These are phyloP conservation scores for Percopsis transmontana DNA, from an alignment of 2,113 vertebrate species.

Conservation along the genomic window DNA sequence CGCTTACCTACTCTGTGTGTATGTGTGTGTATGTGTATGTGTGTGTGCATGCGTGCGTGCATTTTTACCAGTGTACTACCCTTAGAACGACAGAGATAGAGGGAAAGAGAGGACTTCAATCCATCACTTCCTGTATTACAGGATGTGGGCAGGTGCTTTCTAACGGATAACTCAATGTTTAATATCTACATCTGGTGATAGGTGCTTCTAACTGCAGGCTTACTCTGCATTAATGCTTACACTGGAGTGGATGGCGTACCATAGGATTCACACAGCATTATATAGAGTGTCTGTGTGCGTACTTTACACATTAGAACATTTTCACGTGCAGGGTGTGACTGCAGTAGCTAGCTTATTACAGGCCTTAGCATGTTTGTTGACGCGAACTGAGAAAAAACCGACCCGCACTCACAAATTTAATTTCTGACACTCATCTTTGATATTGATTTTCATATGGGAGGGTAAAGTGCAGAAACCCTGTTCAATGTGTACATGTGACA, in stretches of 20 bases:
- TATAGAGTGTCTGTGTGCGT: neutral
- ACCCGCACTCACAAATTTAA: conserved; percentile 11
- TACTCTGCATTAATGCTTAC: neutral
- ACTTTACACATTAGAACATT: neutral
- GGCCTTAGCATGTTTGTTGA: conserved; percentile 31
- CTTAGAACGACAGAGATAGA: neutral
- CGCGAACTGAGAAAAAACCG: neutral
- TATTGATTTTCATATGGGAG: neutral
- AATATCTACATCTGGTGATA: conserved; percentile 8
- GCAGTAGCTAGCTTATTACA: neutral
- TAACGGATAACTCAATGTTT: conserved; percentile 16
- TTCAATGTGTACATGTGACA: too few relatives aligned
- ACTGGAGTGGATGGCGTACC: neutral
- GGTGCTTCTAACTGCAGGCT: neutral
- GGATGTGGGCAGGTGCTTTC: conserved; percentile 66
- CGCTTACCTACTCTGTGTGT: neutral
- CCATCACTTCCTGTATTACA: conserved; percentile 63
- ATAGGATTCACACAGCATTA: too few relatives aligned
- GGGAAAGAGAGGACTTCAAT: neutral
- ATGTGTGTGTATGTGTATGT: neutral
- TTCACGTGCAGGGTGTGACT: neutral
- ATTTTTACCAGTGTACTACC: neutral
- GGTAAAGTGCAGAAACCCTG: neutral
- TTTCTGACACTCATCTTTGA: conserved; percentile 10
- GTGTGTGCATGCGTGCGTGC: neutral